Conservation (phyloP, 2,888 invertebrate species). For the Apoderus coryli region DNA sequence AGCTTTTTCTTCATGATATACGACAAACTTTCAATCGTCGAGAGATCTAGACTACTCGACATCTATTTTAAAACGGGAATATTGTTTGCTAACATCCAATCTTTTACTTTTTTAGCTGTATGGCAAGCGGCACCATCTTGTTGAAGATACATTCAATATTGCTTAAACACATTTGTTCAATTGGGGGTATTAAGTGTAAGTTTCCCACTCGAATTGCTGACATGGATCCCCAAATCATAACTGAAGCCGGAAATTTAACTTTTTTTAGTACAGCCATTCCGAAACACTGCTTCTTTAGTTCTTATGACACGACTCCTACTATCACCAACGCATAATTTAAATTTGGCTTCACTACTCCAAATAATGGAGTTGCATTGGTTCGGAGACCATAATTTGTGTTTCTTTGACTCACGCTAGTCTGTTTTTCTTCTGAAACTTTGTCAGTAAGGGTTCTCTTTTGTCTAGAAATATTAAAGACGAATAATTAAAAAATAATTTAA, state of each 20-base stretch:
- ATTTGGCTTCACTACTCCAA: constrained; percentile 9
- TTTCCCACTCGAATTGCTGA: too few relatives aligned
- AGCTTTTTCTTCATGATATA: too few relatives aligned
- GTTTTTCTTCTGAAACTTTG: constrained; percentile 1
- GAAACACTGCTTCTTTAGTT: too few relatives aligned
- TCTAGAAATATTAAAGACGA: background rate
- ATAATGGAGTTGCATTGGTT: too few relatives aligned
- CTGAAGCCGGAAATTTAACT: constrained; percentile 1
- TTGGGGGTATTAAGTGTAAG: too few relatives aligned
- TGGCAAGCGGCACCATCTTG: constrained; percentile 12
- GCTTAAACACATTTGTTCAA: constrained; percentile 3
- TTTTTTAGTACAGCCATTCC: too few relatives aligned
- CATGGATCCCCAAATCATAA: constrained; percentile 8
- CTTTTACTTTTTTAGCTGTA: constrained; percentile 11
- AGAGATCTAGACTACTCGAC: constrained; percentile 10
- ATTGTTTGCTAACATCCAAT: constrained; percentile 8
- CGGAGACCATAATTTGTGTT: constrained; percentile 2
- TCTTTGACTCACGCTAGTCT: constrained; percentile 6
- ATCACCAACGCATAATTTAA: constrained; percentile 12
- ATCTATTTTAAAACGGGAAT: constrained; percentile 10
- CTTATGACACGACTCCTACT: too few relatives aligned
- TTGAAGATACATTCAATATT: too few relatives aligned
- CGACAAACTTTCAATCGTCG: too few relatives aligned
- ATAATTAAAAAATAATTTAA: too few relatives aligned
- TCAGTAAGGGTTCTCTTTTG: background rate